Evolutionary conservation across 92 coral and sea anemone species (phyloP).

Genomic region (Hydrozoanthus gracilis): DNA sequence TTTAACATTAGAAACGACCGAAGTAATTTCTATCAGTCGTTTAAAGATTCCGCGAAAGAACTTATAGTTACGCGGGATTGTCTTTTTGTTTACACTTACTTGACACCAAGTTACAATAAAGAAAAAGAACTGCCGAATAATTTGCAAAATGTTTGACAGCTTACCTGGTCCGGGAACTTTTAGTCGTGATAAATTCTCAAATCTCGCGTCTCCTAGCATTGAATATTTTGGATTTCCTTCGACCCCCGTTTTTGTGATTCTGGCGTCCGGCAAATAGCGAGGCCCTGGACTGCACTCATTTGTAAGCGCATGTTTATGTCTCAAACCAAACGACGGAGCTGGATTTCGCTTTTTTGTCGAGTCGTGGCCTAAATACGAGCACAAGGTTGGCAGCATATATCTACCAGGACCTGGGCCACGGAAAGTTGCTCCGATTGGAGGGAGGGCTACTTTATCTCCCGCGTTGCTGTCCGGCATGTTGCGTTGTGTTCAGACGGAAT

Average conservation of each 20-base stretch:
- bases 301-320: conserved; percentile 61
- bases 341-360: conserved; percentile 62
- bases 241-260: conserved; percentile 56
- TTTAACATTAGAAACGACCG: not conserved
- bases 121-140: not conserved
- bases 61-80: conserved; percentile 8
- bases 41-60: not conserved
- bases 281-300: conserved; percentile 78
- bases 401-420: conserved; percentile 82
- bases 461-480: conserved; percentile 74
- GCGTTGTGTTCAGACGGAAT: not conserved
- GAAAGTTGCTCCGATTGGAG: conserved; percentile 69
- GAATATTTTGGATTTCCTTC: conserved; percentile 75
- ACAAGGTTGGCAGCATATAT: conserved; percentile 64
- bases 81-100: conserved; percentile 38
- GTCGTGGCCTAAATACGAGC: conserved; percentile 51
- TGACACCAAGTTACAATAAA: not conserved
- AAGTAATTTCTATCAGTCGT: not conserved
- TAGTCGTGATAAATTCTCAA: conserved; percentile 51
- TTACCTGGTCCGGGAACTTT: conserved; percentile 75
- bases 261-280: conserved; percentile 41
- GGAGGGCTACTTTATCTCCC: conserved; percentile 58
- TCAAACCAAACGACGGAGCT: conserved; percentile 62
- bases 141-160: not conserved
- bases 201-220: conserved; percentile 62